phyloP scores from a whole-genome alignment of 2,113 vertebrate genomes.

The Chinchilla lanigera region DNA sequence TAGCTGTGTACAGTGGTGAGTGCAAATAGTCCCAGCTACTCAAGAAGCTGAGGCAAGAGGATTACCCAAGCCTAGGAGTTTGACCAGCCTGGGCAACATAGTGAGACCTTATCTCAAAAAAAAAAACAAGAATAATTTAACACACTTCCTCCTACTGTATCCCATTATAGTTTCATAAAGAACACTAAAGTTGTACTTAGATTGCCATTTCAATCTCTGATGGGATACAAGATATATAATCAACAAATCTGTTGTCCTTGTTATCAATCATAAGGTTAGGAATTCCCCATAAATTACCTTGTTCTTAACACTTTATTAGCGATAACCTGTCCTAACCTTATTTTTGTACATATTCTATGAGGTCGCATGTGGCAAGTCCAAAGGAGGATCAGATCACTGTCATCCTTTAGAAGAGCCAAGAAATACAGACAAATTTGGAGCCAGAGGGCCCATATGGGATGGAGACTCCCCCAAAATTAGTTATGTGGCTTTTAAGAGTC shows the following conservation, averaged over 20 bases:
- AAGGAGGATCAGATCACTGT: background rate
- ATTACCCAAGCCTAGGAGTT: background rate
- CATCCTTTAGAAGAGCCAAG: background rate
- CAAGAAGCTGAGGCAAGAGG: background rate
- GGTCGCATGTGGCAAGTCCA: background rate
- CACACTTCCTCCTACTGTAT: background rate
- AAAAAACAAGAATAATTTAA: background rate
- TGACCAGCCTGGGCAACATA: background rate
- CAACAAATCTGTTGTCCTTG: background rate
- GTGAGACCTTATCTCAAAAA: background rate
- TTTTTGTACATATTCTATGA: background rate
- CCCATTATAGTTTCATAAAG: background rate
- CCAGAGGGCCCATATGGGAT: background rate
- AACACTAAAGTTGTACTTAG: background rate
- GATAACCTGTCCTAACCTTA: background rate
- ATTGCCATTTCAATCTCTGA: background rate
- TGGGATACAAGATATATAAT: background rate
- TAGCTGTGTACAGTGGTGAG: background rate
- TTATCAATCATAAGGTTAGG: background rate
- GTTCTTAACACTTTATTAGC: background rate
- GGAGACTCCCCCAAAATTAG: background rate
- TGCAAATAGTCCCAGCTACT: background rate
- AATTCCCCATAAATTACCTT: background rate
- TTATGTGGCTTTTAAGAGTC: background rate
- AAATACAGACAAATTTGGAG: background rate